Base-by-base conservation (phyloP, 2,113 vertebrate genomes). In the Bos taurus region DNA sequence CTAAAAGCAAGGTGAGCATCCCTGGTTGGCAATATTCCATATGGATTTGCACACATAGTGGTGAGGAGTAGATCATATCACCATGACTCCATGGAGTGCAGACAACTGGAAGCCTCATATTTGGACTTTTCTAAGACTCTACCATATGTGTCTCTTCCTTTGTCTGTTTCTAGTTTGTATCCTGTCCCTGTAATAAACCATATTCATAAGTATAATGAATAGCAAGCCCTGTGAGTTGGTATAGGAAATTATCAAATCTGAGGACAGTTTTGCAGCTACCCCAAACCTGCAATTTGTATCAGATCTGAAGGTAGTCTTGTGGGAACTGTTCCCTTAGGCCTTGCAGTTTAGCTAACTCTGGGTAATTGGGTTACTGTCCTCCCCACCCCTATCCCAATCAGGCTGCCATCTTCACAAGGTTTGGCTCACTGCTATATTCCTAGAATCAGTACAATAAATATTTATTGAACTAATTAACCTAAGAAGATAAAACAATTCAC, bases 401-500 rank as follows among this genome's bases (percentile, higher is more conserved):
- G 28, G 2, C 60, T 36, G 26, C 80, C 57, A 60, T 10, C 46
- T 60, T 80, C 48, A 86, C 28, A 50, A 86, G 71, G 4, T 81
- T 78, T 54, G 16, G 23, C 14, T 88, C 87, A 60, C 60, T 85
- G 43, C 46, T 30, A 7, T 52, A 30, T 16, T 84, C 33, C 17
- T 77, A 85, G 67, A 82, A 64, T 56, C 30, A 84, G 12, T 82
- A 93, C 5, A 84, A 50, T 67, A 94, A 81, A 90, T 92, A 81
- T 80, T 88, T 91, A 40, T 74, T 54, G 40, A 93, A 50, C 81
- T 89, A 60, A 84, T 93, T 82, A 81, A 95, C 91, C 60, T 5
- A 77, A 74, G 28, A 95, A 59, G 57, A 88, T 59, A 88, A 94
- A 95, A 81, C 57, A 89, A 83, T 90, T 95, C 60, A 28, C 52